Evolutionary conservation across 2,888 invertebrate species (phyloP).

Genomic region (Andricus quercusramuli): DNA sequence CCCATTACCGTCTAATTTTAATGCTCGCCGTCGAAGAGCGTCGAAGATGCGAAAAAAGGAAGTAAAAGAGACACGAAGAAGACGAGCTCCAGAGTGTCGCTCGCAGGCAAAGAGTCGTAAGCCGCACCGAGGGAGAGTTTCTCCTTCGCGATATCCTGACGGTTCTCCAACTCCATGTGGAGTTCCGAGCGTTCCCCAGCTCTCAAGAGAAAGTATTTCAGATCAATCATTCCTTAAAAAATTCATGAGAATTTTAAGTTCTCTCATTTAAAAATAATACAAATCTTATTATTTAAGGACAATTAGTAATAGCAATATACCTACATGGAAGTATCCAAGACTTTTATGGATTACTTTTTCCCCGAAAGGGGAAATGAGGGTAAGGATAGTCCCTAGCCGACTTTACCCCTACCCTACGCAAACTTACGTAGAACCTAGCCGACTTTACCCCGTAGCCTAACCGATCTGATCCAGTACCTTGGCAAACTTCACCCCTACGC

Average conservation of each 20-base stretch:
- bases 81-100: slow-evolving; percentile 40
- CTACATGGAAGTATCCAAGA: too few species aligned
- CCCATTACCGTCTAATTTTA: slow-evolving; percentile 41
- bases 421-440: too few species aligned
- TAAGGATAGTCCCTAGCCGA: too few species aligned
- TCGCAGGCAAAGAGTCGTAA: slow-evolving; percentile 31
- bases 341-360: too few species aligned
- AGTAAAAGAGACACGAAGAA: slow-evolving; percentile 19
- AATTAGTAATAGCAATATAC: too few species aligned
- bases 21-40: slow-evolving; percentile 37
- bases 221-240: neutral
- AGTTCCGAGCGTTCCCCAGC: slow-evolving; percentile 16
- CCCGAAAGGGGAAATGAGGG: too few species aligned
- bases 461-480: too few species aligned
- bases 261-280: neutral
- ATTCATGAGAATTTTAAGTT: neutral
- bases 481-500: too few species aligned
- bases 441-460: too few species aligned
- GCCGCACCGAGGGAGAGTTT: neutral
- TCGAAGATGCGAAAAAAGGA: slow-evolving; percentile 27
- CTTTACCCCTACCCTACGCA: too few species aligned
- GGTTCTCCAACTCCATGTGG: slow-evolving; percentile 22
- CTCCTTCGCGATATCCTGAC: slow-evolving; percentile 12
- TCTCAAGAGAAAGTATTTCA: neutral
- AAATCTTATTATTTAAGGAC: neutral